These are phyloP conservation scores for Sabatieria punctata DNA, from an alignment of 2,888 invertebrate species.

Conservation along the genomic window DNA sequence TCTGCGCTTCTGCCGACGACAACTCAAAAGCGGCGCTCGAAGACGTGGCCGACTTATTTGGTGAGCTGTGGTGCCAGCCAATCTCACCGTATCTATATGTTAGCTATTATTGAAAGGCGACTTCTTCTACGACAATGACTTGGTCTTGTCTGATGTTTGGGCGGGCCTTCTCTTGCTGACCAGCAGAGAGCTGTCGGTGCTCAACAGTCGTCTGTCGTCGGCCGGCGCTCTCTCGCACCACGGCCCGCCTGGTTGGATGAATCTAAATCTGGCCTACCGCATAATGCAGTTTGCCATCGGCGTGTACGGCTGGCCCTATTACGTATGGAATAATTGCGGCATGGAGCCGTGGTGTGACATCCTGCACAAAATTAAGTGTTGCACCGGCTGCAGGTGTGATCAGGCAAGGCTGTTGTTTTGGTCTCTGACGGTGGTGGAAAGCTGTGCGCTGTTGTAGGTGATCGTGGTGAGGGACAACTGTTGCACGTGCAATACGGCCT, in stretches of 20 bases:
- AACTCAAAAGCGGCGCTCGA: slow-evolving; percentile 29
- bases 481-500: slow-evolving; percentile 68
- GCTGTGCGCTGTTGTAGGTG: slow-evolving; percentile 11
- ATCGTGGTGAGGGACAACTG: slow-evolving; percentile 67
- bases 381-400: slow-evolving; percentile 5
- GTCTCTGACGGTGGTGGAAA: background rate
- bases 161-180: slow-evolving; percentile 65
- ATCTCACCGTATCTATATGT: background rate
- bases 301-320: slow-evolving; percentile 73
- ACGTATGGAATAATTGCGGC: slow-evolving; percentile 44
- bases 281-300: slow-evolving; percentile 62
- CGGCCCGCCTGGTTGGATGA: slow-evolving; percentile 49
- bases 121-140: slow-evolving; percentile 50
- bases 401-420: background rate
- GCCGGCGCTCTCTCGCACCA: background rate
- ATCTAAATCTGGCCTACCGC: slow-evolving; percentile 53
- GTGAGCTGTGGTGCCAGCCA: slow-evolving; percentile 44
- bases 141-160: slow-evolving; percentile 70
- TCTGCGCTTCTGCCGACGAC: slow-evolving; percentile 14
- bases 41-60: slow-evolving; percentile 47
- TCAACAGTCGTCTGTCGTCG: slow-evolving; percentile 1
- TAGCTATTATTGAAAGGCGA: background rate
- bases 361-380: slow-evolving; percentile 5
- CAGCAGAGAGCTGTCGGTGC: slow-evolving; percentile 10
- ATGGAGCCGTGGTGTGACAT: slow-evolving; percentile 5